Conservation (phyloP, 2,888 invertebrate genomes). For the Caenorhabditis plicata region DNA sequence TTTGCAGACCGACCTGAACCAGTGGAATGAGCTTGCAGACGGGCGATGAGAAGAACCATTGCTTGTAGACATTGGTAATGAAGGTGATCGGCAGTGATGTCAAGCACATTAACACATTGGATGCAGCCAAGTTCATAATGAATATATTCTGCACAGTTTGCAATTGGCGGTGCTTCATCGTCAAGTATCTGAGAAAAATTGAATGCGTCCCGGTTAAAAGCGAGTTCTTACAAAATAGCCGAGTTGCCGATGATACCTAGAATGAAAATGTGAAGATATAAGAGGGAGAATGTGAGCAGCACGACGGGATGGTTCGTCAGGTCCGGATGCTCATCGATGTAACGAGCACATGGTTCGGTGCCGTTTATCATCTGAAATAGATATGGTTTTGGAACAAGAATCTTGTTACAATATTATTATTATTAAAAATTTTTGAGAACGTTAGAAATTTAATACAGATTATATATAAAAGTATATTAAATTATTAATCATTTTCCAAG, state of each 20-base stretch:
- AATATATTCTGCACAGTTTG: constrained; percentile 76
- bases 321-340: constrained; percentile 55
- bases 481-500: too few species aligned
- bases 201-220: not conserved
- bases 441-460: too few species aligned
- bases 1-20: constrained; percentile 74
- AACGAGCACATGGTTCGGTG: constrained; percentile 41
- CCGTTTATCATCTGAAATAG: constrained; percentile 38
- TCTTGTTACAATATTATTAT: not conserved
- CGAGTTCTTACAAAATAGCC: constrained; percentile 46
- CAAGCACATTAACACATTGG: constrained; percentile 87
- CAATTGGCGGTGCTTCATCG: constrained; percentile 42
- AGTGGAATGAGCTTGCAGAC: constrained; percentile 90
- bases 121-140: constrained; percentile 89
- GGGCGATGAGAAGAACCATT: constrained; percentile 87
- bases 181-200: constrained; percentile 32
- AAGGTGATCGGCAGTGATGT: constrained; percentile 95
- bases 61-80: constrained; percentile 82
- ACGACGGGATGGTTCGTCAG: constrained; percentile 54
- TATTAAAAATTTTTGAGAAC: too few species aligned
- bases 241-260: constrained; percentile 49
- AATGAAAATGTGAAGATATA: constrained; percentile 55
- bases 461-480: too few species aligned
- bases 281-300: constrained; percentile 48
- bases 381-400: not conserved